phyloP scores from a whole-genome alignment of 2,113 vertebrate species.

The Dermatemys mawii region DNA sequence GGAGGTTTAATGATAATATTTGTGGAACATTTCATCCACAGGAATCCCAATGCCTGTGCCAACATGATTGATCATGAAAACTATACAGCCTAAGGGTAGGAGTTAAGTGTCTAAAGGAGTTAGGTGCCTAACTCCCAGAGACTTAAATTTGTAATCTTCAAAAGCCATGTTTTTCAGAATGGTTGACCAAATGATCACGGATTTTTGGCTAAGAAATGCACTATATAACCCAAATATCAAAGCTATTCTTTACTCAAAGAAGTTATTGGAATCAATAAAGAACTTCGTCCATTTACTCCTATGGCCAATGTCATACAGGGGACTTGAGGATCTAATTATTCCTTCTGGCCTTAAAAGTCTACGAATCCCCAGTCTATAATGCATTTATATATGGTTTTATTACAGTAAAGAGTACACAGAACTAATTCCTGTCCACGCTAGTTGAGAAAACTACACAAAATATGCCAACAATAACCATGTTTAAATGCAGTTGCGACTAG shows the following conservation, averaged over 20 bases:
- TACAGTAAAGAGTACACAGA: background rate
- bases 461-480: background rate
- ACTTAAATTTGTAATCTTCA: background rate
- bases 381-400: background rate
- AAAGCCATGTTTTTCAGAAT: background rate
- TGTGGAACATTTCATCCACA: background rate
- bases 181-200: conserved; percentile 50
- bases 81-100: background rate
- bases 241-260: conserved; percentile 55
- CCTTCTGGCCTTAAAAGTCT: conserved; percentile 26
- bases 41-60: background rate
- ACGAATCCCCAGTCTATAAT: background rate
- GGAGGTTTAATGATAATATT: background rate
- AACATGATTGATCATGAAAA: background rate
- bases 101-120: background rate
- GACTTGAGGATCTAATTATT: conserved; percentile 6
- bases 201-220: conserved; percentile 56
- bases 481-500: background rate
- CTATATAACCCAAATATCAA: conserved; percentile 41
- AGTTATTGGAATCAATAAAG: conserved; percentile 61
- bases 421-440: background rate
- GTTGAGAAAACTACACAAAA: background rate
- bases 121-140: rapidly evolving
- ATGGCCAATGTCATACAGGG: conserved; percentile 12
- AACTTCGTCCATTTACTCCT: conserved; percentile 47